Evolutionary conservation across 2,113 vertebrate genomes (phyloP).

Genomic region (Nothoprocta perdicaria): DNA sequence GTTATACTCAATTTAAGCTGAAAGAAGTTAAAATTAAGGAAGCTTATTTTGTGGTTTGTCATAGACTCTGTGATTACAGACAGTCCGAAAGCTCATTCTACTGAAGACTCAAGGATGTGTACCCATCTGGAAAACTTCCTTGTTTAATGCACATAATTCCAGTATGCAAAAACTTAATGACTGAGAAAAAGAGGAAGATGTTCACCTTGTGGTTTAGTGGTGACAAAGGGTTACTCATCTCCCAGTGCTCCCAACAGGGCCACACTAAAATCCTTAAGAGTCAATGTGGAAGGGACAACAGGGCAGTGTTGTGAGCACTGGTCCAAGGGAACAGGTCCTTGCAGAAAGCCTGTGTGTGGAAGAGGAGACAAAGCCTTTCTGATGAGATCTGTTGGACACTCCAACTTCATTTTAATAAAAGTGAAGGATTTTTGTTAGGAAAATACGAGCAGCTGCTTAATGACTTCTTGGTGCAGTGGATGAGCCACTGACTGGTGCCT

Average conservation of each 20-base stretch:
- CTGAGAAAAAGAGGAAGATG: slow-evolving; percentile 55
- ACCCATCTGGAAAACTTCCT: slow-evolving; percentile 51
- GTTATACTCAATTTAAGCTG: slow-evolving; percentile 11
- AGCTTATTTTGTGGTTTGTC: slow-evolving; percentile 51
- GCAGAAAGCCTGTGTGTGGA: rapidly evolving
- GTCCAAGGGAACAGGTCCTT: not conserved
- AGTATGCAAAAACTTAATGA: slow-evolving; percentile 65
- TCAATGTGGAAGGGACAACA: not conserved
- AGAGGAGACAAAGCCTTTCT: not conserved
- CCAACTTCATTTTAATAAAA: not conserved
- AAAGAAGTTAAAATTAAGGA: slow-evolving; percentile 65
- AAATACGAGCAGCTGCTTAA: slow-evolving; percentile 6
- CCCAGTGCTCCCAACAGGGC: not conserved
- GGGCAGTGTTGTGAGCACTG: not conserved
- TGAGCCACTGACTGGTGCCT: slow-evolving; percentile 19
- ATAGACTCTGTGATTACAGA: slow-evolving; percentile 54
- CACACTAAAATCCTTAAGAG: not conserved
- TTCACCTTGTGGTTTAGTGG: slow-evolving; percentile 20
- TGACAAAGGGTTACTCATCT: slow-evolving; percentile 53
- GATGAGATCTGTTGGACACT: not conserved
- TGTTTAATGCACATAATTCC: slow-evolving; percentile 27
- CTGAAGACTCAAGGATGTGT: slow-evolving; percentile 19
- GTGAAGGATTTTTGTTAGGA: not conserved
- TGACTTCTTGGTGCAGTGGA: not conserved
- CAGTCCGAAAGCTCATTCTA: slow-evolving; percentile 48